These are phyloP conservation scores for Aphelinus certus DNA, from an alignment of 1,140 invertebrate species.

Conservation along the genomic window DNA sequence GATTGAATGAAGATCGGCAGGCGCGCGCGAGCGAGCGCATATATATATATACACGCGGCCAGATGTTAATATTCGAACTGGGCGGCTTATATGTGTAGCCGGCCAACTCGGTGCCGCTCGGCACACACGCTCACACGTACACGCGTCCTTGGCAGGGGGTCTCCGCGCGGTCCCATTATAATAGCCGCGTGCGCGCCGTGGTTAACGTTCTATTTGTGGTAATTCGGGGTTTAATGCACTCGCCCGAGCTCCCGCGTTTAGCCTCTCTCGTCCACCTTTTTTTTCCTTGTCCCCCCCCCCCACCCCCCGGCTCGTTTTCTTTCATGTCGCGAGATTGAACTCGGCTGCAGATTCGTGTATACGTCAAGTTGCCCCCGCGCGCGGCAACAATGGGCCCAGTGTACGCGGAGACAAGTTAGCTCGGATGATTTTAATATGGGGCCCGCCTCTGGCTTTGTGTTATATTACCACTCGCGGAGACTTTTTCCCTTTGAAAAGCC, in stretches of 20 bases:
- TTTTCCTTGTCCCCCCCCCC: constrained; percentile 3
- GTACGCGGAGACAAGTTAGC: no score
- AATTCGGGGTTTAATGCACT: constrained; percentile 66
- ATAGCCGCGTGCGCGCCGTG: constrained; percentile 57
- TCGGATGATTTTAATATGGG: no score
- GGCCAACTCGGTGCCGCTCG: no score
- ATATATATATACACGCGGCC: constrained; percentile 53
- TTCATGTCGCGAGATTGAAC: neutral
- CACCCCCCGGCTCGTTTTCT: constrained; percentile 10
- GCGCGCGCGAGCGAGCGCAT: constrained; percentile 40
- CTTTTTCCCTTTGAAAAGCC: no score
- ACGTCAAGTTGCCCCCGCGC: neutral
- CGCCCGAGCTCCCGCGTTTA: constrained; percentile 37
- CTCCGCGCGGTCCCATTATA: constrained; percentile 55
- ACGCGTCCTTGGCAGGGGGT: constrained; percentile 64
- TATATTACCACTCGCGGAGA: no score
- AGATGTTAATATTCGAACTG: constrained; percentile 56
- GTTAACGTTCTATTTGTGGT: constrained; percentile 67
- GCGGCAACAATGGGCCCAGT: no score
- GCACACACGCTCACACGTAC: constrained; percentile 51
- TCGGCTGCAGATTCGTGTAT: constrained; percentile 1
- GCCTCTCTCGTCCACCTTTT: constrained; percentile 5
- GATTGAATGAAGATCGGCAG: constrained; percentile 21
- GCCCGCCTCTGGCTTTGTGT: no score
- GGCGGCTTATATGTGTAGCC: no score